Evolutionary conservation across 2,113 vertebrate genomes (phyloP), one percentile per base, ranked within the genome.

Genomic region (Lepisosteus osseus): DNA sequence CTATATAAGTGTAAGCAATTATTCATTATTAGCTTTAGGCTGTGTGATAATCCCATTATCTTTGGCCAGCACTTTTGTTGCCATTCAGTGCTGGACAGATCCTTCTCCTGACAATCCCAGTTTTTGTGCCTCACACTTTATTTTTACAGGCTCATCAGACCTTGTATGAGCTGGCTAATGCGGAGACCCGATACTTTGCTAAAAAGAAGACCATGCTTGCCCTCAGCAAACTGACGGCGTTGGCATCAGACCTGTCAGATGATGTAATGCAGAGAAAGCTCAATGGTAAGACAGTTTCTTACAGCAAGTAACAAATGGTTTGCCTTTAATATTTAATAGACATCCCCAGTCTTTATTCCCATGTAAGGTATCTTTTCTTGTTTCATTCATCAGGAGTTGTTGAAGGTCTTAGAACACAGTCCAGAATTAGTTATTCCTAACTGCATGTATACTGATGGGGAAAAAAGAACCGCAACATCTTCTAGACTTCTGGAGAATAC

Each of bases 181-280:
- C 9, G 44, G 97, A 99, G 88, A 94, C 90, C 0, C 89, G 94
- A 0, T 99, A 97, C 84, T 99, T 99, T 84, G 91, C 92, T 54
- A 99, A 98, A 83, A 99, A 98, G 82, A 99, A 98, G 88, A 99
- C 96, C 0, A 91, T 99, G 77, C 92, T 99, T 77, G 96, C 95
- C 42, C 89, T 99, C 86, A 96, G 97, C 82, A 99, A 99, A 79
- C 89, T 99, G 56, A 93, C 95, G 0, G 92, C 92, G 0, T 84
- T 98, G 59, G 94, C 95, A 0, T 98, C 96, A 0, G 88, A 96
- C 82, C 92, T 96, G 78, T 85, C 92, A 0, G 91, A 95, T 55
- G 89, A 93, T 13, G 14, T 79, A 7, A 68, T 96, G 7, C 90
- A 91, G 78, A 93, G 94, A 72, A 96, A 95, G 78, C 88, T 98